Conservation (phyloP, 2,113 vertebrate genomes). For the Salvelinus fontinalis region DNA sequence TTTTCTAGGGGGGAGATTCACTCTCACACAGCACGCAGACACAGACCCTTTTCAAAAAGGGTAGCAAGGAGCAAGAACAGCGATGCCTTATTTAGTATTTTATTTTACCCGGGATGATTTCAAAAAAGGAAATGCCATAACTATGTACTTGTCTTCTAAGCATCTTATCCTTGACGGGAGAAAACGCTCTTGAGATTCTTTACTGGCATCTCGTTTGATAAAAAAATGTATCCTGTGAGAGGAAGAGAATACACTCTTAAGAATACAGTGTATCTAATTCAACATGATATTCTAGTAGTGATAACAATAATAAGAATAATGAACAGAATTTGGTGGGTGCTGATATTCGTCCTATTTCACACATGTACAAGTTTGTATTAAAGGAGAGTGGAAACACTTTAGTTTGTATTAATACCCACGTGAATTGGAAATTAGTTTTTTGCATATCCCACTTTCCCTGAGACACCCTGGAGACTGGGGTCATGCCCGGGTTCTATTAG, state of each 20-base stretch:
- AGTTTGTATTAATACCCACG: no score
- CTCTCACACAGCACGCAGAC: constrained; percentile 30
- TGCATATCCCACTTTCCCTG: no score
- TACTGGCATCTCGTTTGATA: not conserved
- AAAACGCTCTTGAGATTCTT: not conserved
- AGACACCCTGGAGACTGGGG: no score
- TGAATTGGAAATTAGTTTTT: no score
- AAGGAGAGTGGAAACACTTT: no score
- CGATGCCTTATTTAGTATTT: constrained; percentile 6
- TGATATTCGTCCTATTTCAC: no score
- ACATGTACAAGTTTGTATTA: no score
- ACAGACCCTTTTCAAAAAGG: constrained; percentile 42
- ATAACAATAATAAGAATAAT: no score
- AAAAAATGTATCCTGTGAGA: not conserved
- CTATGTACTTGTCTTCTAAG: no score
- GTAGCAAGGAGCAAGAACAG: constrained; percentile 24
- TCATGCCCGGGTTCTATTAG: no score
- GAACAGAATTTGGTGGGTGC: no score
- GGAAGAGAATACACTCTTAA: not conserved
- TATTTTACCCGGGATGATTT: constrained; percentile 6
- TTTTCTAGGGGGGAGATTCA: constrained; percentile 22
- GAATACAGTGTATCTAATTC: not conserved
- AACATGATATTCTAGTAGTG: not conserved
- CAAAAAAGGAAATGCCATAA: constrained; percentile 8
- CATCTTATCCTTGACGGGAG: no score